A percentile compares a stretch with the other conserved stretches of the same genome.
phyloP scores from a whole-genome alignment of 2,113 vertebrate species.

The Alectura lathami region DNA sequence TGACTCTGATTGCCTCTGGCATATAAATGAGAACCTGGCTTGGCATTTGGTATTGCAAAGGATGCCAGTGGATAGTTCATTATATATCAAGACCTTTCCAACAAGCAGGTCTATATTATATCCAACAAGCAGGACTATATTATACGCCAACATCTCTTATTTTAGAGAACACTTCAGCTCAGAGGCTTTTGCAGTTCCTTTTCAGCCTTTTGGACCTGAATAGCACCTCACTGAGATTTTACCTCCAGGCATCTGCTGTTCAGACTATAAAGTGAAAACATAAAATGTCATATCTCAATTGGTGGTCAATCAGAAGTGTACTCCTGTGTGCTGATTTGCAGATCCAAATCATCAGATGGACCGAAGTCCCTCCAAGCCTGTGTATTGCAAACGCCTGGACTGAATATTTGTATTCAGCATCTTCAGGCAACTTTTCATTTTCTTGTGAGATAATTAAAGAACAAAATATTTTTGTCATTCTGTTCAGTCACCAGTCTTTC shows the following conservation, averaged over 20 bases:
- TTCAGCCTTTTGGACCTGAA: background rate
- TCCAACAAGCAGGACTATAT: background rate
- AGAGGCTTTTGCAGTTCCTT: background rate
- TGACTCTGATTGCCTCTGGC: background rate
- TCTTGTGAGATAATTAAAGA: background rate
- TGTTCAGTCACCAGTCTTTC: background rate
- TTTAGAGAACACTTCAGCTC: background rate
- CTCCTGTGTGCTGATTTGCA: background rate
- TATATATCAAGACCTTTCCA: background rate
- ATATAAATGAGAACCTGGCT: background rate
- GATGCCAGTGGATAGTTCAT: background rate
- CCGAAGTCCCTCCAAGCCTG: background rate
- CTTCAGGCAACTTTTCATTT: background rate
- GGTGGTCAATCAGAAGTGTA: background rate
- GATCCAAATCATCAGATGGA: background rate
- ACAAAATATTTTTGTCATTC: background rate
- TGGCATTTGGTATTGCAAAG: background rate
- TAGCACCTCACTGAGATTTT: background rate
- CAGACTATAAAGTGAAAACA: background rate
- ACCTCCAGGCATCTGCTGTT: background rate
- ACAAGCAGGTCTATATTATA: background rate
- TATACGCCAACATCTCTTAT: background rate
- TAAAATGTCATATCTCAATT: background rate
- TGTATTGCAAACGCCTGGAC: background rate
- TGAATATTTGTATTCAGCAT: background rate